Evolutionary conservation across 2,113 vertebrate species (phyloP).

Genomic region (Bothrops jararaca): DNA sequence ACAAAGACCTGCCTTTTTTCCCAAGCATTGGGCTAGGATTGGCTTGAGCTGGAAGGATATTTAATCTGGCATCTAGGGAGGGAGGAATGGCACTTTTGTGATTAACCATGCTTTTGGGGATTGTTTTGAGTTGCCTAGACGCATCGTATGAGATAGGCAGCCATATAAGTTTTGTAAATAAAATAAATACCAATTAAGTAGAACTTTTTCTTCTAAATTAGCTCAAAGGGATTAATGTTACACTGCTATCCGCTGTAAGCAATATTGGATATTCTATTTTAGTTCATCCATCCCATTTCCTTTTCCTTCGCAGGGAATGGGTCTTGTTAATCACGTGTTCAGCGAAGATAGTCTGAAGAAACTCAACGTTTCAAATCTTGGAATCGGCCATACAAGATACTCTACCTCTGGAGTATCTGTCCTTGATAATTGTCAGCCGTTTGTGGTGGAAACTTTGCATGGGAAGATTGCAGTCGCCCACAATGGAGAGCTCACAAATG

Average conservation of each 20-base stretch:
- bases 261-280: neutral
- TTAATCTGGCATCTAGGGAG: neutral
- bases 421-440: conserved; percentile 97
- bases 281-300: conserved; percentile 6
- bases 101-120: neutral
- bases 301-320: conserved; percentile 81
- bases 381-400: conserved; percentile 95
- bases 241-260: neutral
- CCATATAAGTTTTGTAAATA: no score
- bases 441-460: conserved; percentile 96
- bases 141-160: no score
- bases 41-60: neutral
- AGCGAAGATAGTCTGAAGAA: conserved; percentile 87
- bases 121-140: neutral
- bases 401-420: conserved; percentile 93
- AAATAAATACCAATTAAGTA: neutral
- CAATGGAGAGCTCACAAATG: conserved; percentile 94
- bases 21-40: neutral
- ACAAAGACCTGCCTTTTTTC: neutral
- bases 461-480: conserved; percentile 96
- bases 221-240: neutral
- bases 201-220: neutral
- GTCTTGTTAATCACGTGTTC: conserved; percentile 89
- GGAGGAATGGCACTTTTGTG: neutral
- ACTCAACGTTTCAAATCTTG: conserved; percentile 88